Base-by-base conservation (phyloP, 2,888 invertebrate species). In the Catocala fraxini region DNA sequence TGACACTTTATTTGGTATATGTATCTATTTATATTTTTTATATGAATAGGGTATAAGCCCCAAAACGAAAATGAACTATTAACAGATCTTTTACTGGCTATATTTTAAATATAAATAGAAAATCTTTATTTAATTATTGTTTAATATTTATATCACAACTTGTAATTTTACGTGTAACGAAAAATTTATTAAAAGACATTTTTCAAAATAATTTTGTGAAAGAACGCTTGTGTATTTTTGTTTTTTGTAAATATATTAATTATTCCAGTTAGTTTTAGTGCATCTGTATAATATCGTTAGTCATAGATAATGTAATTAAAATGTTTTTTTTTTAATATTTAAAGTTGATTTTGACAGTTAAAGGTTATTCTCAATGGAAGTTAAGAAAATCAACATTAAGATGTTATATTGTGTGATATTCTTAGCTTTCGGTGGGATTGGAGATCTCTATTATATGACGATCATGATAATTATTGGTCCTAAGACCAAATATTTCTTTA, bases 261-360 rank as follows among this genome's bases (percentile, higher is more conserved):
- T 90, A 92, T 93, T 92, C 93, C 92, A 92, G 81, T 86, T 93
- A 92, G 92, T 77, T 77, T 80, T 92, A 93, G 90, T 86, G 63
- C 83, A 87, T 88, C 87, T 93, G 93, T 93, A 92, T 90, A 83
- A 89, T 92, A 92, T 89, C 85, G 83, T 77, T 92, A 92, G 90
- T 67, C 65, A 68, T 91, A 89, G 85, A 59, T 76, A 77, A 78
- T 80, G 80, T 84, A 83, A 84, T 86, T 86, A 84, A 72, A 57
- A 58, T 54, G 80, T 42, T 60, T 88, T 85, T 84, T 46, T 83
- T 85, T 25, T 25, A 3, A 25, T 25, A 85, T 85, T 72, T 82
- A 80, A 82, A 79, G 70, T 55, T 74, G 54, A 59, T 63, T 59
- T 70, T 70, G 69, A 73, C 64, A 63, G 65, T 65, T 69, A 62